Evolutionary conservation across 2,888 invertebrate genomes (phyloP).

Genomic region (Epiblema foenella): DNA sequence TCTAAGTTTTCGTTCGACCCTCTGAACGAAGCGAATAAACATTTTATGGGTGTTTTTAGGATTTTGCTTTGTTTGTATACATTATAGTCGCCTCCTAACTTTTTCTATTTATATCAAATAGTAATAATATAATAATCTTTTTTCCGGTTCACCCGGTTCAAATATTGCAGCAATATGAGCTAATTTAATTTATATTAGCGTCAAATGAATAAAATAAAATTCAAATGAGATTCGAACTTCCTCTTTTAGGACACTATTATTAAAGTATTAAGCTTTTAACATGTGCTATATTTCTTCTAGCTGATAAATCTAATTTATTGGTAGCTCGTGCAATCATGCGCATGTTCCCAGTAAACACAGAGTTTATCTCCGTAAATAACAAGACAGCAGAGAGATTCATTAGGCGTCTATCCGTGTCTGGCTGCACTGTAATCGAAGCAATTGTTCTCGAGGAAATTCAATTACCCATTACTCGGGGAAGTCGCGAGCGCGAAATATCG

Average conservation of each 20-base stretch:
- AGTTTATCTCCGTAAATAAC: constrained; percentile 83
- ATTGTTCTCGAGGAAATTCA: constrained; percentile 83
- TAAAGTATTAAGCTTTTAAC: constrained; percentile 49
- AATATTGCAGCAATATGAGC: no score
- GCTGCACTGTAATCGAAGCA: constrained; percentile 80
- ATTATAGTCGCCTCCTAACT: no score
- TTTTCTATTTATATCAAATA: no score
- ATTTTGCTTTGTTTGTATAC: no score
- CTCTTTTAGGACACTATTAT: not conserved
- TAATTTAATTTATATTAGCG: no score
- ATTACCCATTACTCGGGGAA: constrained; percentile 67
- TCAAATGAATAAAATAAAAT: not conserved
- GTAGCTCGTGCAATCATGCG: constrained; percentile 82
- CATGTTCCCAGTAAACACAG: constrained; percentile 81
- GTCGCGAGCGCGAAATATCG: constrained; percentile 69
- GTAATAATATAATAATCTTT: no score
- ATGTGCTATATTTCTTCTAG: constrained; percentile 54
- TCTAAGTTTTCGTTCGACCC: no score
- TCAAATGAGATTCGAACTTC: not conserved
- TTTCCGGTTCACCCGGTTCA: no score
- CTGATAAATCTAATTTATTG: constrained; percentile 80
- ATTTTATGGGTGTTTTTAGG: no score
- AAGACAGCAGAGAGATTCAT: constrained; percentile 83
- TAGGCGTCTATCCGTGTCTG: constrained; percentile 81
- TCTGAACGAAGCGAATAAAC: no score